phyloP scores from a whole-genome alignment of 2,113 vertebrate genomes.

The Suricata suricatta region DNA sequence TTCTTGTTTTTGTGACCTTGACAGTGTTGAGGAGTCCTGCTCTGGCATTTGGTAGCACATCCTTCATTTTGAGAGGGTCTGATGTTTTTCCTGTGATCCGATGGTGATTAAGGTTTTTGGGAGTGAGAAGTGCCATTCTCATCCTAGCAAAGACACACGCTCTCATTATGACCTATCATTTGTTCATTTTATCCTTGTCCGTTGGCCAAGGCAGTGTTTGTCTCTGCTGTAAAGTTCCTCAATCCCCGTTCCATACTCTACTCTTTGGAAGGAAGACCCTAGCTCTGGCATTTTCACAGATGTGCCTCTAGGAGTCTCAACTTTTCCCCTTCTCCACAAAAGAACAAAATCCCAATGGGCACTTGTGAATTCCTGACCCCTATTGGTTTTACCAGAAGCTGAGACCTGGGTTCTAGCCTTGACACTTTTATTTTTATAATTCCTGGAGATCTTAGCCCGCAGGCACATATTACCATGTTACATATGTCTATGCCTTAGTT shows the following conservation, averaged over 20 bases:
- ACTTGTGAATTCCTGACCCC: neutral
- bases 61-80: neutral
- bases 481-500: neutral
- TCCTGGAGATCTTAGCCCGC: neutral
- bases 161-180: accelerated
- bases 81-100: neutral
- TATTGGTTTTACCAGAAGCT: neutral
- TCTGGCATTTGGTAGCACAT: neutral
- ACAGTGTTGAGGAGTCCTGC: neutral
- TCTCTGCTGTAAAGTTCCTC: neutral
- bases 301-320: neutral
- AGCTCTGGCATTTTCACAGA: neutral
- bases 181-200: neutral
- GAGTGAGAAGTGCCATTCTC: neutral
- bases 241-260: neutral
- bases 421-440: neutral
- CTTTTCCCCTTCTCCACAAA: neutral
- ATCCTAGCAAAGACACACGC: neutral
- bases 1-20: neutral
- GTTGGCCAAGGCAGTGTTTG: too few species aligned
- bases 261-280: neutral
- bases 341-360: neutral
- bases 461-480: neutral
- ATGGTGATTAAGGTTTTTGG: neutral
- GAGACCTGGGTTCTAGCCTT: neutral